Evolutionary conservation across 2,888 invertebrate species (phyloP).

Genomic region (Watsonalla cultraria): DNA sequence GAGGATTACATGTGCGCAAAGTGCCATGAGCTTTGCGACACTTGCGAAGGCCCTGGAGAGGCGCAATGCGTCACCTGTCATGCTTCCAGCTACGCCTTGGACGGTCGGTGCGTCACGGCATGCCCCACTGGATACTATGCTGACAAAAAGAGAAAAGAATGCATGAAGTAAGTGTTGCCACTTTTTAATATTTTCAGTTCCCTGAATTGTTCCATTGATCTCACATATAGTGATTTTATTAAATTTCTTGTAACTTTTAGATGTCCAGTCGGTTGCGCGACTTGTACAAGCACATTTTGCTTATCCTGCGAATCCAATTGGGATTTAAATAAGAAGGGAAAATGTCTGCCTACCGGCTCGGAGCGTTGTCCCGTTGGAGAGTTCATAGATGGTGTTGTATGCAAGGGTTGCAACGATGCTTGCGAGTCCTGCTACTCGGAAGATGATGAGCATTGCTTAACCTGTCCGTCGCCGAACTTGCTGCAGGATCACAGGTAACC

Average conservation of each 20-base stretch:
- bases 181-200: conserved; percentile 7
- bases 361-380: conserved; percentile 83
- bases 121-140: conserved; percentile 88
- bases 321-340: conserved; percentile 86
- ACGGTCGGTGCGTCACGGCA: conserved; percentile 84
- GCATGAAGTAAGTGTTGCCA: conserved; percentile 76
- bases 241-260: conserved; percentile 24
- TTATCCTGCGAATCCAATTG: conserved; percentile 85
- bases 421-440: conserved; percentile 91
- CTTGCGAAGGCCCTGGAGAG: conserved; percentile 87
- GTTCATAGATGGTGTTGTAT: conserved; percentile 80
- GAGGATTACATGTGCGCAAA: conserved; percentile 91
- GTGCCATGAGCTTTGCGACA: conserved; percentile 88
- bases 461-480: conserved; percentile 85
- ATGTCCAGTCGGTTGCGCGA: conserved; percentile 87
- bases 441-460: conserved; percentile 84
- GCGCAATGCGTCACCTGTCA: conserved; percentile 91
- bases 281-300: conserved; percentile 86
- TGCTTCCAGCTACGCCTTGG: conserved; percentile 83
- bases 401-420: conserved; percentile 86
- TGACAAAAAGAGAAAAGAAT: conserved; percentile 88
- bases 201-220: too few species aligned
- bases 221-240: too few species aligned
- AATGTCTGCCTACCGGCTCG: conserved; percentile 85
- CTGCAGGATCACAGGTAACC: conserved; percentile 80